Evolutionary conservation across 2,888 invertebrate species (phyloP).

Genomic region (Nebria brevicollis): DNA sequence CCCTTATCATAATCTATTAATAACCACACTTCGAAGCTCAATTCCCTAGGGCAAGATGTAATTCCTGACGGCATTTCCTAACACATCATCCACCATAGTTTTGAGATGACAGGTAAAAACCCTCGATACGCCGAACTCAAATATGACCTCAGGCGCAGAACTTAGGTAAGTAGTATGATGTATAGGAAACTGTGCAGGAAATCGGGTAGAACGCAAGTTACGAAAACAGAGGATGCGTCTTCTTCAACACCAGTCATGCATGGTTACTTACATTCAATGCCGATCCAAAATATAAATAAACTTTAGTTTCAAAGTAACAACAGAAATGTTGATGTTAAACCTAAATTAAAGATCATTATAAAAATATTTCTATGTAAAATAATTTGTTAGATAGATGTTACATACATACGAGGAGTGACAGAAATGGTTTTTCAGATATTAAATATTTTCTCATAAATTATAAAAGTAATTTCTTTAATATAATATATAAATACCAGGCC

Average conservation of each 20-base stretch:
- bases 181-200: slow-evolving; percentile 5
- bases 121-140: slow-evolving; percentile 3
- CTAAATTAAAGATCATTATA: too few species aligned
- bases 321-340: too few species aligned
- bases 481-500: not conserved
- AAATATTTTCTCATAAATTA: too few species aligned
- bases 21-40: not conserved
- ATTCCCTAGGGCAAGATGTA: not conserved
- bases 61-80: not conserved
- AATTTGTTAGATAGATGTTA: too few species aligned
- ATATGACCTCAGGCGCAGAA: slow-evolving; percentile 10
- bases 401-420: too few species aligned
- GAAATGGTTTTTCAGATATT: too few species aligned
- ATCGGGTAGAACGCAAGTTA: not conserved
- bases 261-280: not conserved
- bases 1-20: not conserved
- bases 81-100: not conserved
- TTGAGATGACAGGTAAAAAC: not conserved
- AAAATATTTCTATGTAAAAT: too few species aligned
- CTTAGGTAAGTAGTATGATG: slow-evolving; percentile 6
- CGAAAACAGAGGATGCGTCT: slow-evolving; percentile 12
- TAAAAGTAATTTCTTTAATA: not conserved
- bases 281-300: too few species aligned
- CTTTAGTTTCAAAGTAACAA: too few species aligned
- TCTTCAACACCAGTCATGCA: not conserved